Base-by-base conservation (phyloP, 2,888 invertebrate species). In the Branchinecta sandiegonensis region DNA sequence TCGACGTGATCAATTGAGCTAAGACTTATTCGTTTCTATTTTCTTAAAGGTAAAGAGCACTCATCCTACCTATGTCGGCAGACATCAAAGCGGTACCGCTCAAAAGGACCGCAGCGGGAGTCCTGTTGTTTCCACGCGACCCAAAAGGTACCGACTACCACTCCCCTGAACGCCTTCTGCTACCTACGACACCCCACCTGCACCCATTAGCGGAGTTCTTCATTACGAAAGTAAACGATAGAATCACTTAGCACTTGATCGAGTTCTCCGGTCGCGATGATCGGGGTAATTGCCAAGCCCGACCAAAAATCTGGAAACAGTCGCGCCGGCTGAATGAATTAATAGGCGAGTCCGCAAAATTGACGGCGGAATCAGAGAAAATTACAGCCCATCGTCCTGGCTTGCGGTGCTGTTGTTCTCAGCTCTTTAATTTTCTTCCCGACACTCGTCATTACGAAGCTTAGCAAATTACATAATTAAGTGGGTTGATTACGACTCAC, bases 171-270 rank as follows among this genome's bases (percentile, higher is more conserved):
- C 63, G 63, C 63, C 63, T 56, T 56, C 63, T 56, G 63, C 63
- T 56, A 56, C 63, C 63, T 56, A 17, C 63, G 23, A 56, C 63
- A 56, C 63, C 63, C 63, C 63, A 56, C 63, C 63, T 56, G 63
- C 23, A 56, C 14, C 63, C 63, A 56, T 56, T 56, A 56, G n/a
- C 37, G 23, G n/a, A 56, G 14, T 23, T 56, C 63, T 56, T 56
- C 63, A 8, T 56, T 56, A 56, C 23, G 23, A 23, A 23, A 56
- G 23, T 23, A 56, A 56, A 56, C 23, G 37, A 37, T 37, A 37
- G 37, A 37, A 37, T 37, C 37, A 37, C 37, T 37, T 37, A 37
- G 37, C 37, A 37, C 37, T 37, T 37, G 37, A 37, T 37, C 37
- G 37, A 37, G 37, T 37, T 37, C 37, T 37, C 37, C 37, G 37